These are phyloP conservation scores for Mesocentrotus franciscanus DNA, from an alignment of 53 echinoderm and acorn worm species.

Conservation along the genomic window DNA sequence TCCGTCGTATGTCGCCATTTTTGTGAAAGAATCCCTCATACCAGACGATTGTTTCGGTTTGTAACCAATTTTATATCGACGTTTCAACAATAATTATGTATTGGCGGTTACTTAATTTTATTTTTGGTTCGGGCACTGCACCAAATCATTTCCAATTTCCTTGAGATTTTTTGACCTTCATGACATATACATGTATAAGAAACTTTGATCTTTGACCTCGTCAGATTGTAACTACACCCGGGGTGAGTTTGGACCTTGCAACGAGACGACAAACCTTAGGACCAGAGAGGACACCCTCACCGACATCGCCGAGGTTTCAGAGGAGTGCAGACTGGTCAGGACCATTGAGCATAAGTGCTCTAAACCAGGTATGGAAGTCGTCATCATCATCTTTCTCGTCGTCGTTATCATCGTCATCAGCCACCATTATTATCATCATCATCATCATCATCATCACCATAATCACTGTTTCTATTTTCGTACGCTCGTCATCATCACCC, in stretches of 20 bases:
- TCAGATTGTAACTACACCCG: slow-evolving; percentile 75
- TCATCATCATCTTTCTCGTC: not conserved
- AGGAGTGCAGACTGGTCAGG: slow-evolving; percentile 64
- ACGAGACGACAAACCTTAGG: slow-evolving; percentile 70
- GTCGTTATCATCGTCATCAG: not conserved
- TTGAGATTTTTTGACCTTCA: not conserved
- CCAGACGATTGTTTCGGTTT: no score
- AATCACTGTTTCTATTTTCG: not conserved
- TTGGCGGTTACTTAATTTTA: no score
- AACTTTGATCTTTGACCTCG: not conserved
- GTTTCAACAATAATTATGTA: no score
- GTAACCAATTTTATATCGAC: no score
- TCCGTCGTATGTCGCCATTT: no score
- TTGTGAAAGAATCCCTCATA: no score
- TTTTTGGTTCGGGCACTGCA: no score
- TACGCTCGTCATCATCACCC: not conserved
- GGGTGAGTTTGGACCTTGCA: slow-evolving; percentile 74
- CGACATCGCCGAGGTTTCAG: slow-evolving; percentile 60
- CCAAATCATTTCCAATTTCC: not conserved
- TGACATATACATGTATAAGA: not conserved
- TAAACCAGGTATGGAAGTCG: not conserved
- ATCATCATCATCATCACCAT: not conserved
- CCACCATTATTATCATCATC: not conserved
- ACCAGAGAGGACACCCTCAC: slow-evolving; percentile 70
- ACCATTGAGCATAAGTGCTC: slow-evolving; percentile 42